A percentile compares a stretch with the other conserved stretches of the same genome.
phyloP scores from a whole-genome alignment of 1,140 invertebrate genomes.

The Ditylenchus dipsaci region DNA sequence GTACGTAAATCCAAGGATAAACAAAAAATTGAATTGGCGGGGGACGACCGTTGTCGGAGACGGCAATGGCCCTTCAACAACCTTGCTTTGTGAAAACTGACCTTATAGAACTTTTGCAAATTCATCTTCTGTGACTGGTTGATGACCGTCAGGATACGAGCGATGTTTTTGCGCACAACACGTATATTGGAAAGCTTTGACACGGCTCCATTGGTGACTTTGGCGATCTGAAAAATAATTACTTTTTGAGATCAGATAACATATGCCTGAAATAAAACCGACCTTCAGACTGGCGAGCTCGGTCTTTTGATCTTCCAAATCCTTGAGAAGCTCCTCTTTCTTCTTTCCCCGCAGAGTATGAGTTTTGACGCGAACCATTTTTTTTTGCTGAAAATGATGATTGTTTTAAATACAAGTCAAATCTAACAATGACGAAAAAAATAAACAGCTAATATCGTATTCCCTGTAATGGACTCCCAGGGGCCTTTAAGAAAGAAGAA shows the following conservation, averaged over 20 bases:
- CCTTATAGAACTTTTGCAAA: slow-evolving; percentile 83
- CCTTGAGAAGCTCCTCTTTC: slow-evolving; percentile 90
- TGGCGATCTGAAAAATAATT: slow-evolving; percentile 69
- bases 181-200: slow-evolving; percentile 95
- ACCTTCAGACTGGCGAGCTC: slow-evolving; percentile 79
- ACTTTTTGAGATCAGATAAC: no score
- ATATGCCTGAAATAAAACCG: no score
- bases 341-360: slow-evolving; percentile 89
- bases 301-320: slow-evolving; percentile 88
- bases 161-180: slow-evolving; percentile 93
- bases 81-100: slow-evolving; percentile 3
- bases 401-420: no score
- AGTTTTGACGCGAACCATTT: slow-evolving; percentile 71
- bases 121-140: slow-evolving; percentile 98
- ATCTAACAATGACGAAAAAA: no score
- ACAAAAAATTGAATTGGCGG: no score
- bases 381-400: background rate
- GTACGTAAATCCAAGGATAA: no score
- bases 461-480: no score
- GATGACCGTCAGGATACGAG: slow-evolving; percentile 95
- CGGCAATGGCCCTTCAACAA: no score
- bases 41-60: no score
- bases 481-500: no score
- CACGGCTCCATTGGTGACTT: slow-evolving; percentile 92
- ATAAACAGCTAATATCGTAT: no score